phyloP scores from a whole-genome alignment of 2,113 vertebrate genomes.

The Siniperca chuatsi region DNA sequence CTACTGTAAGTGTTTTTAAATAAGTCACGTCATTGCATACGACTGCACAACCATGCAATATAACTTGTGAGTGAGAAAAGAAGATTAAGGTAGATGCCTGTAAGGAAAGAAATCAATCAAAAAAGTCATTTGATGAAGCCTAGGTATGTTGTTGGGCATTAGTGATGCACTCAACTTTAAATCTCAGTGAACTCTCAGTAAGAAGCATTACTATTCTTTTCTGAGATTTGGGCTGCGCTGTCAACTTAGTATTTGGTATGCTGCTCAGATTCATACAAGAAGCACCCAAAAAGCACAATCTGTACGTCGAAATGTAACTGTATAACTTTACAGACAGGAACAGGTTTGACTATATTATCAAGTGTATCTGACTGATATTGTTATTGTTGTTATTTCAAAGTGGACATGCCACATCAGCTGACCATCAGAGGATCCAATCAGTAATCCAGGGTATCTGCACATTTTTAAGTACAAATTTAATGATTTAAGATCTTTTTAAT shows the following conservation, averaged over 20 bases:
- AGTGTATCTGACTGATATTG: neutral
- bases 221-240: neutral
- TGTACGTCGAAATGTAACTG: neutral
- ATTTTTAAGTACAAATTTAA: too few relatives aligned
- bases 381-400: too few relatives aligned
- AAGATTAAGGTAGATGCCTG: too few relatives aligned
- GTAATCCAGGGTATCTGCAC: too few relatives aligned
- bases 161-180: neutral
- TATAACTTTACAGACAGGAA: neutral
- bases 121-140: neutral
- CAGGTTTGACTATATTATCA: neutral
- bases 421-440: neutral
- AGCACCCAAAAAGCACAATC: neutral
- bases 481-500: too few relatives aligned
- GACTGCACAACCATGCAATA: neutral
- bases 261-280: neutral
- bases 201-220: neutral
- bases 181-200: neutral
- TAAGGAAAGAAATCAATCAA: neutral
- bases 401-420: neutral
- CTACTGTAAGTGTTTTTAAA: neutral
- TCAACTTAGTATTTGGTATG: neutral
- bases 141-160: neutral
- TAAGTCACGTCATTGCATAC: neutral
- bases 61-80: neutral